Conservation (phyloP, 2,113 vertebrate species). For the Zingel zingel region DNA sequence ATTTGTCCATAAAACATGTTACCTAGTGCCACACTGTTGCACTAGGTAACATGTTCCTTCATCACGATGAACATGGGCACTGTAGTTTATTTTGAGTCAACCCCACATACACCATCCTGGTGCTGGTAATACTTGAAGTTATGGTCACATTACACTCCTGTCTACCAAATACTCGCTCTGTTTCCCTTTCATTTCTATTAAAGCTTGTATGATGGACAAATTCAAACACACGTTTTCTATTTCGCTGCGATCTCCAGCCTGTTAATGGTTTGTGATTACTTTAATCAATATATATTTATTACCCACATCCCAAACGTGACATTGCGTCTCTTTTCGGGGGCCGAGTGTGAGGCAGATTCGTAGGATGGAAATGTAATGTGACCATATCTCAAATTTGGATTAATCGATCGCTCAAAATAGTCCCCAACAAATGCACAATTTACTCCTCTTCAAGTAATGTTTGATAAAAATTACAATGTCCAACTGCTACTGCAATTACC, state of each 20-base stretch:
- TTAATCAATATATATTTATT: background rate
- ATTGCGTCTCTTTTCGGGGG: background rate
- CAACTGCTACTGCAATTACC: background rate
- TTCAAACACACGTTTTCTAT: background rate
- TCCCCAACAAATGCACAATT: background rate
- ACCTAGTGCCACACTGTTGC: background rate
- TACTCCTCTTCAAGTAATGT: background rate
- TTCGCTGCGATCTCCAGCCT: background rate
- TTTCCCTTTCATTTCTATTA: background rate
- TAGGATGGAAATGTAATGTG: background rate
- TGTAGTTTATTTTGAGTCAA: conserved; percentile 1
- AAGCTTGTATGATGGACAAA: background rate
- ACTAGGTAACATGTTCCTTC: background rate
- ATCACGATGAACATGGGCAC: background rate
- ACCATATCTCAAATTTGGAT: background rate
- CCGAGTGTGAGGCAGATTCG: too few species aligned
- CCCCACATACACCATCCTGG: background rate
- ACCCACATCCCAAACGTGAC: background rate
- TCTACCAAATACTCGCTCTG: background rate
- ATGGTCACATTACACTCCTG: background rate
- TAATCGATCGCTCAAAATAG: background rate
- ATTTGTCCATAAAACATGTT: background rate
- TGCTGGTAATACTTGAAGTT: background rate
- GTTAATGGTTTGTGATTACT: background rate
- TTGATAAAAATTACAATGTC: background rate